Percentiles rank a stretch among this genome's conserved stretches.
phyloP scores from a whole-genome alignment of 2,113 vertebrate genomes.

The Xenopus laevis region DNA sequence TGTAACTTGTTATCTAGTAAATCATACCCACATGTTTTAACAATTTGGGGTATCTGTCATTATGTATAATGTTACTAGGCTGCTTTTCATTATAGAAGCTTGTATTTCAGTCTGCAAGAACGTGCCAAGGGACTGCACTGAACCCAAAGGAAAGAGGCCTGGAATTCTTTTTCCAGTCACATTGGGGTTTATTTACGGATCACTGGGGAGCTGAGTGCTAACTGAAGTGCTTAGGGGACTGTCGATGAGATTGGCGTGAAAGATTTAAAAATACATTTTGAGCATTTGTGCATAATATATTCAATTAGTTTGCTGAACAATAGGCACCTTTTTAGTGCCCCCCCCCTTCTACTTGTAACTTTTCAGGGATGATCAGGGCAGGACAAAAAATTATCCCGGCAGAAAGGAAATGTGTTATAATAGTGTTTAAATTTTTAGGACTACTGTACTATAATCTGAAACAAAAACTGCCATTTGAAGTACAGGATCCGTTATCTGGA shows the following conservation, averaged over 20 bases:
- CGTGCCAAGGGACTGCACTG: conserved; percentile 26
- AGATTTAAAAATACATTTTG: background rate
- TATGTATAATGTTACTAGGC: conserved; percentile 38
- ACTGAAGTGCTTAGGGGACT: background rate
- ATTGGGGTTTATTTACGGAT: conserved; percentile 32
- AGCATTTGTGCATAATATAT: background rate
- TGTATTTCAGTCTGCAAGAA: conserved; percentile 37
- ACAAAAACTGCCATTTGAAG: no score
- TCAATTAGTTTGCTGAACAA: no score
- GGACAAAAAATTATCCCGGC: no score
- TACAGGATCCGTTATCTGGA: no score
- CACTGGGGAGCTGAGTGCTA: conserved; percentile 19
- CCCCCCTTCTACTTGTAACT: no score
- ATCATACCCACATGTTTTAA: conserved; percentile 43
- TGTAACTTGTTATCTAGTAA: conserved; percentile 43
- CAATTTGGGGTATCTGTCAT: conserved; percentile 44
- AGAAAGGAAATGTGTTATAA: no score
- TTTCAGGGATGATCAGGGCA: no score
- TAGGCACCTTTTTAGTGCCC: no score
- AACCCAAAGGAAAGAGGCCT: conserved; percentile 23
- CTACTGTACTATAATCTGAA: no score
- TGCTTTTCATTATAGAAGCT: conserved; percentile 41
- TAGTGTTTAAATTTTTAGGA: no score
- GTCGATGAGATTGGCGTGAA: background rate
- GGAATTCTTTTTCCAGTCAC: conserved; percentile 29